Conservation (phyloP, 2,113 vertebrate species). For the Bubo bubo region DNA sequence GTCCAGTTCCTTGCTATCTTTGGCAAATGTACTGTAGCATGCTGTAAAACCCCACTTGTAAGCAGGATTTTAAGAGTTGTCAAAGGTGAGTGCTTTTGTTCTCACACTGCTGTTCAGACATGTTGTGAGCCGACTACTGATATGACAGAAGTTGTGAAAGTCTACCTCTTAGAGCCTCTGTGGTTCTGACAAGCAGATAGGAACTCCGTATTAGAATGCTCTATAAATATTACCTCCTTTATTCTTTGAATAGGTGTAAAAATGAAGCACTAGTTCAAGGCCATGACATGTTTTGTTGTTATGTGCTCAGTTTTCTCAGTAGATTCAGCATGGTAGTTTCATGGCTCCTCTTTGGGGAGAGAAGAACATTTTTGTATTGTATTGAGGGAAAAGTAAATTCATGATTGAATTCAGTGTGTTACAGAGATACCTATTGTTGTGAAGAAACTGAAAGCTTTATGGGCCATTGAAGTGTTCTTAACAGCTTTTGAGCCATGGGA, state of each 20-base stretch:
- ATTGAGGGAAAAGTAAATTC: not conserved
- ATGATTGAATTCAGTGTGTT: not conserved
- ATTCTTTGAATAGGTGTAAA: not conserved
- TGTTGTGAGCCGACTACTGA: not conserved
- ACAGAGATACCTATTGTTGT: not conserved
- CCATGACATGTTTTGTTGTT: not conserved
- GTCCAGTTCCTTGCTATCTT: not conserved
- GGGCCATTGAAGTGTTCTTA: not conserved
- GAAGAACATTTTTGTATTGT: not conserved
- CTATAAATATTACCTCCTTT: not conserved
- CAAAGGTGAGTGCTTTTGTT: not conserved
- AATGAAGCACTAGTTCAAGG: not conserved
- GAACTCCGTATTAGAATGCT: not conserved
- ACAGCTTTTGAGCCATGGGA: not conserved
- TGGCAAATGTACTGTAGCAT: not conserved
- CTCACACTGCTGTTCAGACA: not conserved
- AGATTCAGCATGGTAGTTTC: not conserved
- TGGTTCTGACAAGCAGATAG: not conserved
- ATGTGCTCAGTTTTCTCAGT: not conserved
- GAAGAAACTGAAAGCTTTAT: not conserved
- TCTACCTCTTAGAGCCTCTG: not conserved
- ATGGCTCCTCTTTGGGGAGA: not conserved
- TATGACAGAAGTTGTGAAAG: not conserved
- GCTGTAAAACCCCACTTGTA: not conserved
- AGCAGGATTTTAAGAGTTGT: not conserved